These are phyloP conservation scores for Bactericera cockerelli DNA, from an alignment of 1,140 invertebrate species.

Conservation along the genomic window DNA sequence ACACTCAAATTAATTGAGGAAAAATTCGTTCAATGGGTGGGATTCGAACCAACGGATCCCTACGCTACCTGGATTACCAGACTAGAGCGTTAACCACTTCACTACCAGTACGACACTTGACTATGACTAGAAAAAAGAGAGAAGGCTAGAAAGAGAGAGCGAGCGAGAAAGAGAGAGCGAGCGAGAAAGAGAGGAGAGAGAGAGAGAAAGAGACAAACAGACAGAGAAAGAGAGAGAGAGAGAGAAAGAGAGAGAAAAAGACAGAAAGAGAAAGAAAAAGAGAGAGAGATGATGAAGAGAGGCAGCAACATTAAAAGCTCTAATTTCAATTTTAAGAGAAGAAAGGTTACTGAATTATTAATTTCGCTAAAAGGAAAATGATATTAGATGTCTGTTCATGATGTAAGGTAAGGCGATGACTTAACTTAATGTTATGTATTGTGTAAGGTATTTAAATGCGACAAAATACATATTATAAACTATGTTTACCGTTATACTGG, in stretches of 20 bases:
- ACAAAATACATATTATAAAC: no score
- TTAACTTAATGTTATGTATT: no score
- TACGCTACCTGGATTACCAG: no score
- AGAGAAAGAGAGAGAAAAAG: conserved; percentile 4
- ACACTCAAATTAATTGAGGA: no score
- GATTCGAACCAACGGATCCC: no score
- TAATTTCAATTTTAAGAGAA: conserved; percentile 5
- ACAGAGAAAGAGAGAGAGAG: not conserved
- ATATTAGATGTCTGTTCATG: no score
- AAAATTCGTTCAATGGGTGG: no score
- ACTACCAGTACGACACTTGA: no score
- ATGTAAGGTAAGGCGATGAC: no score
- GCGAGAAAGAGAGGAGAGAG: not conserved
- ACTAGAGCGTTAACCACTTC: no score
- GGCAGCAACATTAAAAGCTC: not conserved
- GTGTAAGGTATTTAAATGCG: no score
- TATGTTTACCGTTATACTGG: no score
- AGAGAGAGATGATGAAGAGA: not conserved
- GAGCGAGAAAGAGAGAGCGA: not conserved
- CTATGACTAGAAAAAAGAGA: not conserved
- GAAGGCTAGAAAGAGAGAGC: not conserved
- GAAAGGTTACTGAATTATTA: conserved; percentile 5
- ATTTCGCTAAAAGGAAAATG: conserved; percentile 1
- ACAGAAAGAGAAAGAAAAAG: not conserved
- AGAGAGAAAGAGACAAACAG: not conserved